phyloP scores from a whole-genome alignment of 30 jellyfish, hydroid and myxozoan species.

The Aurelia aurita region DNA sequence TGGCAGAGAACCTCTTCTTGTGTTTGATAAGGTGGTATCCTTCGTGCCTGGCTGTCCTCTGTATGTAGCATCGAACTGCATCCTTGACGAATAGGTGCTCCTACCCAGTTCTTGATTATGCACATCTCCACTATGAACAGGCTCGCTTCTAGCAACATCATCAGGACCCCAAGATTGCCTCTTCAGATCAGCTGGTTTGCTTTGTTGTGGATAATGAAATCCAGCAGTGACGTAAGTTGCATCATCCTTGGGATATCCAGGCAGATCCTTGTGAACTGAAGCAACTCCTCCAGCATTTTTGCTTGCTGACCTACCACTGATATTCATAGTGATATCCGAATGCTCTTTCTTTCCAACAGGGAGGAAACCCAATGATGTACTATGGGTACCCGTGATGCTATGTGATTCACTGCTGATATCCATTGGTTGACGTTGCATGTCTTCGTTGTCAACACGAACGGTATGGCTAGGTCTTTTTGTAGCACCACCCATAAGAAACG shows the following conservation, averaged over 20 bases:
- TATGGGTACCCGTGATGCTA: neutral
- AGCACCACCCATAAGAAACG: too few relatives aligned
- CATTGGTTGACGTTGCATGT: neutral
- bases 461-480: too few relatives aligned
- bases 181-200: too few relatives aligned
- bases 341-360: slow-evolving; percentile 6
- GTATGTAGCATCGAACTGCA: slow-evolving; percentile 36
- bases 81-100: neutral
- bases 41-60: slow-evolving; percentile 10
- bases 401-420: neutral
- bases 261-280: slow-evolving; percentile 1
- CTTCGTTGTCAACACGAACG: too few relatives aligned
- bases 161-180: too few relatives aligned
- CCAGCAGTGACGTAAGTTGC: neutral
- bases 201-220: slow-evolving; percentile 5
- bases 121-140: too few relatives aligned
- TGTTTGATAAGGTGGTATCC: neutral
- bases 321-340: slow-evolving; percentile 16
- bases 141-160: too few relatives aligned
- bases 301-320: slow-evolving; percentile 11
- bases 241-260: neutral
- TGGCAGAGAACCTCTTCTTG: slow-evolving; percentile 26
- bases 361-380: slow-evolving; percentile 27
- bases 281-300: slow-evolving; percentile 24
- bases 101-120: too few relatives aligned